Conservation (phyloP, 2,797 vertebrate genomes). For the Siniperca undulata region DNA sequence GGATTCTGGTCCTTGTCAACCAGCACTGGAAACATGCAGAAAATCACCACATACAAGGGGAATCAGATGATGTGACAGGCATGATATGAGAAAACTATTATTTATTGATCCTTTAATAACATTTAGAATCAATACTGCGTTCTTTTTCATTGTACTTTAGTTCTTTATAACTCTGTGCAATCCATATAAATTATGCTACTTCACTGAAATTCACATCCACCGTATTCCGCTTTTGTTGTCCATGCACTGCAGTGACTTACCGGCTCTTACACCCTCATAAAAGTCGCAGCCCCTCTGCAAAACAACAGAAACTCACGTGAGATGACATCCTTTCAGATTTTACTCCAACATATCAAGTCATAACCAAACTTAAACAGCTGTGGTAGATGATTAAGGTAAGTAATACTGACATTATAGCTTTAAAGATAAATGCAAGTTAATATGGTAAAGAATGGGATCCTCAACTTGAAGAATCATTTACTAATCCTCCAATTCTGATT, state of each 20-base stretch:
- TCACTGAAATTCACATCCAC: background rate
- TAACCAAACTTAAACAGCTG: background rate
- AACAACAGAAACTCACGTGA: slow-evolving; percentile 26
- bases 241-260: slow-evolving; percentile 60
- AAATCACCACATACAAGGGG: background rate
- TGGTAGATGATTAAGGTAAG: background rate
- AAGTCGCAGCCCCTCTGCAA: slow-evolving; percentile 79
- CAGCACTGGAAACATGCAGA: slow-evolving; percentile 65
- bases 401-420: background rate
- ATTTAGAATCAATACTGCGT: background rate
- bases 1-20: slow-evolving; percentile 85
- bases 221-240: background rate
- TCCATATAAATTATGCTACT: background rate
- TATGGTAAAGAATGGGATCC: background rate
- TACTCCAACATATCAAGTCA: background rate
- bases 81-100: background rate
- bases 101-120: background rate
- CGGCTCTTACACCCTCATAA: slow-evolving; percentile 79
- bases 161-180: background rate
- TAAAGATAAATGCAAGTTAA: background rate
- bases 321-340: background rate
- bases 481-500: background rate
- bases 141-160: background rate
- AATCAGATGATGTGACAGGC: background rate
- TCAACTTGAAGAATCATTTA: background rate